Evolutionary conservation across 35 echinoderm and acorn worm genomes (phyloP).

Genomic region (Amphiura filiformis): DNA sequence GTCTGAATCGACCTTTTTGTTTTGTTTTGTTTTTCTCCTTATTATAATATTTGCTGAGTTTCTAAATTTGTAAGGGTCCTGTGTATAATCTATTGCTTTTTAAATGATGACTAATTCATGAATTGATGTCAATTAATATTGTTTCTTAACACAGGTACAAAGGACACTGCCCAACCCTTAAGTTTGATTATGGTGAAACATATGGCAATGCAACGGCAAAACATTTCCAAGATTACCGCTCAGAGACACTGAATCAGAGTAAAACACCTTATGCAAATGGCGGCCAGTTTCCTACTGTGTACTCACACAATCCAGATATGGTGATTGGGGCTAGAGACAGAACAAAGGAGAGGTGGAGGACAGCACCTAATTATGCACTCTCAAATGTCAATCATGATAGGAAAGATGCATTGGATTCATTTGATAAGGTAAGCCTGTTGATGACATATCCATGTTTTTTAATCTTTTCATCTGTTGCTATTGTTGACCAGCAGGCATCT

Average conservation of each 20-base stretch:
- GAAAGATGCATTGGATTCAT: conserved; percentile 74
- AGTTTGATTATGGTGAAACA: conserved; percentile 96
- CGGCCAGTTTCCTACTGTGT: conserved; percentile 93
- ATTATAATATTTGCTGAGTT: too few relatives aligned
- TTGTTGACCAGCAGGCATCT: neutral
- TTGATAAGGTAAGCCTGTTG: conserved; percentile 73
- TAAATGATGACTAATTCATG: too few relatives aligned
- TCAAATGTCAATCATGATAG: conserved; percentile 90
- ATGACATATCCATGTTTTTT: neutral
- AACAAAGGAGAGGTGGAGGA: conserved; percentile 82
- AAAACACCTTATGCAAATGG: conserved; percentile 79
- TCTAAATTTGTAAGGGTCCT: too few relatives aligned
- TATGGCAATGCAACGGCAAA: conserved; percentile 98
- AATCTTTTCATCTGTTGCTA: neutral
- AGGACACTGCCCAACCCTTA: conserved; percentile 92
- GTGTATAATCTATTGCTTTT: too few relatives aligned
- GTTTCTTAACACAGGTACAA: conserved; percentile 69
- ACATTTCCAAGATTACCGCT: conserved; percentile 92
- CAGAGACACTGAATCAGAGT: conserved; percentile 83
- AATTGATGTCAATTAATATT: too few relatives aligned
- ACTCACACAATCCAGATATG: conserved; percentile 94
- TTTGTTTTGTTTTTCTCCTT: too few relatives aligned
- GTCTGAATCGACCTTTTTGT: too few relatives aligned
- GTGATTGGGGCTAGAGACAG: conserved; percentile 91
- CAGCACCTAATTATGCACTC: conserved; percentile 70